Conservation (phyloP, 2,797 vertebrate species). For the Rhynchonycteris naso region DNA sequence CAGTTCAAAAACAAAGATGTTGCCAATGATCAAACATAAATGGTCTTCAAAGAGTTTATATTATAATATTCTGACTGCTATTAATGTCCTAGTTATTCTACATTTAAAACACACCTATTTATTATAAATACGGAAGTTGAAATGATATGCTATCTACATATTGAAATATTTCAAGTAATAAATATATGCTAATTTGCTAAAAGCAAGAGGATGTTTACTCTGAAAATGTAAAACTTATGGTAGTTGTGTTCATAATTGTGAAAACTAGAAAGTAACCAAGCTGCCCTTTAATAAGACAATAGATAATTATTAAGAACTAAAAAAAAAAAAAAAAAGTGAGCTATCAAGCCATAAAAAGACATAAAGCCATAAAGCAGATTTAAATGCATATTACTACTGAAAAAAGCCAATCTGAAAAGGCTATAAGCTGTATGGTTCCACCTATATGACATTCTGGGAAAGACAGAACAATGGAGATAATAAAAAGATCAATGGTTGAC, state of each 20-base stretch:
- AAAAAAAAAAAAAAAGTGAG: background rate
- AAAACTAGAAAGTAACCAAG: background rate
- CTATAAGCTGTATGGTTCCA: background rate
- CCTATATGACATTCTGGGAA: background rate
- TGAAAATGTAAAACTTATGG: slow-evolving; percentile 33
- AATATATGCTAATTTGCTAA: slow-evolving; percentile 40
- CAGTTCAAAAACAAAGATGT: slow-evolving; percentile 77
- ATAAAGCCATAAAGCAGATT: background rate
- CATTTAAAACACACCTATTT: slow-evolving; percentile 76
- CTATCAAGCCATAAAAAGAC: background rate
- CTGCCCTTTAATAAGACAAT: background rate
- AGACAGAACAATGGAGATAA: background rate
- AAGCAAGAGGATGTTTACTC: slow-evolving; percentile 36
- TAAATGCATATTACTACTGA: background rate
- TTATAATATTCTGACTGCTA: slow-evolving; percentile 71
- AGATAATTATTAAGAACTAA: background rate
- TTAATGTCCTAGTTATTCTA: slow-evolving; percentile 69
- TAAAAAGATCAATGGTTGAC: background rate
- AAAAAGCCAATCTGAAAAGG: background rate
- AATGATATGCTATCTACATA: slow-evolving; percentile 65
- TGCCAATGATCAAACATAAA: slow-evolving; percentile 68
- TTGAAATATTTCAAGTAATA: slow-evolving; percentile 71
- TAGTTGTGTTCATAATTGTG: background rate
- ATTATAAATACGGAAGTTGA: slow-evolving; percentile 59
- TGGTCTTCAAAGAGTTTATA: slow-evolving; percentile 74